phyloP scores from a whole-genome alignment of 2,888 invertebrate species.

The Chrysolina americana region DNA sequence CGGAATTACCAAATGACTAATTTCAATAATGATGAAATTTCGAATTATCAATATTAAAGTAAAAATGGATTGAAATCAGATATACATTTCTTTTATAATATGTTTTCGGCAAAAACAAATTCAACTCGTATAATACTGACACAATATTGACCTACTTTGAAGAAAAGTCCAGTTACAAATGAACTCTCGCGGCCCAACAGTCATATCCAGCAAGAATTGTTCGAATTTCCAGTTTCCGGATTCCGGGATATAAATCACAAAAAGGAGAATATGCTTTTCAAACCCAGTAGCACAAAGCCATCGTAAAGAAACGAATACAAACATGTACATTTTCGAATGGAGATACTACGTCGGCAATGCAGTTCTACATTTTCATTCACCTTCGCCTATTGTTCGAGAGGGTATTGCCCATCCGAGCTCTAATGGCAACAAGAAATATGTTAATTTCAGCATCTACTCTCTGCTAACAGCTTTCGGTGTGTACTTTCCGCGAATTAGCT shows the following conservation, averaged over 20 bases:
- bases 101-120: too few relatives aligned
- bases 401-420: constrained; percentile 31
- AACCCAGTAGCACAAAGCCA: not conserved
- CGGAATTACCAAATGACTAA: too few relatives aligned
- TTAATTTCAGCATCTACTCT: constrained; percentile 31
- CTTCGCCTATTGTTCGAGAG: constrained; percentile 32
- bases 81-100: too few relatives aligned
- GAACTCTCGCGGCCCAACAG: not conserved
- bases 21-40: too few relatives aligned
- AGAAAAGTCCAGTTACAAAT: too few relatives aligned
- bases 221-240: not conserved
- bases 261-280: constrained; percentile 2
- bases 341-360: constrained; percentile 21
- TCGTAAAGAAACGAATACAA: constrained; percentile 26
- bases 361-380: constrained; percentile 34
- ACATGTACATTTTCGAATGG: constrained; percentile 27
- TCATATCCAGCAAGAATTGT: not conserved
- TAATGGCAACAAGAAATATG: constrained; percentile 39
- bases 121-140: too few relatives aligned
- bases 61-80: too few relatives aligned
- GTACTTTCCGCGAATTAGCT: constrained; percentile 34
- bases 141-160: too few relatives aligned
- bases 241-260: not conserved
- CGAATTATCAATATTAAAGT: too few relatives aligned
- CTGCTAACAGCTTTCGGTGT: constrained; percentile 34